Conservation (phyloP, 2,888 invertebrate species). For the Acrobasis repandana region DNA sequence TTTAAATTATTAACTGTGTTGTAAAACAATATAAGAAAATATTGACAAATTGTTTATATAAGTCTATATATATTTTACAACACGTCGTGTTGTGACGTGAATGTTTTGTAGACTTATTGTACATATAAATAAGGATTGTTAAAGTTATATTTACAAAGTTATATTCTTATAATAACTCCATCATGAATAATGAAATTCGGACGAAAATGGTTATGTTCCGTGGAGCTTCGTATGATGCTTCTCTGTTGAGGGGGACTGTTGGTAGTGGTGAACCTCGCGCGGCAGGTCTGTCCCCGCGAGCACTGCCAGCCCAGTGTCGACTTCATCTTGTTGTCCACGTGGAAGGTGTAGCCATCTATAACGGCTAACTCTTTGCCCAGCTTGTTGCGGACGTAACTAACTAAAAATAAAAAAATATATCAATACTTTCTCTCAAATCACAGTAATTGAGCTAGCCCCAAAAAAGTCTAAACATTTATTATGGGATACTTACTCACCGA, state of each 20-base stretch:
- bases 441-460: neutral
- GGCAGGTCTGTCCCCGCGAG: neutral
- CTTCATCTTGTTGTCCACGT: neutral
- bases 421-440: neutral
- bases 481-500: too few species aligned
- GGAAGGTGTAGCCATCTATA: slow-evolving; percentile 4
- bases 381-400: neutral
- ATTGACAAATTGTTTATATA: too few species aligned
- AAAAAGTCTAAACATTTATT: neutral
- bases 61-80: too few species aligned
- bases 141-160: too few species aligned
- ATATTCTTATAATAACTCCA: slow-evolving; percentile 23
- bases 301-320: neutral
- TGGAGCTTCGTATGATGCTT: neutral
- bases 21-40: too few species aligned
- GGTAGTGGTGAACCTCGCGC: neutral
- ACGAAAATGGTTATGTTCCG: slow-evolving; percentile 34
- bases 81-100: too few species aligned
- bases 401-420: neutral
- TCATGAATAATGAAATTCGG: slow-evolving; percentile 33
- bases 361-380: slow-evolving; percentile 2
- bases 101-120: too few species aligned
- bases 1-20: too few species aligned
- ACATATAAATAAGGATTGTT: too few species aligned
- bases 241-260: neutral